A percentile compares a stretch with the other conserved stretches of the same genome.
These are phyloP conservation scores for Oryzias sinensis DNA, from an alignment of 2,797 vertebrate species.

Conservation along the genomic window DNA sequence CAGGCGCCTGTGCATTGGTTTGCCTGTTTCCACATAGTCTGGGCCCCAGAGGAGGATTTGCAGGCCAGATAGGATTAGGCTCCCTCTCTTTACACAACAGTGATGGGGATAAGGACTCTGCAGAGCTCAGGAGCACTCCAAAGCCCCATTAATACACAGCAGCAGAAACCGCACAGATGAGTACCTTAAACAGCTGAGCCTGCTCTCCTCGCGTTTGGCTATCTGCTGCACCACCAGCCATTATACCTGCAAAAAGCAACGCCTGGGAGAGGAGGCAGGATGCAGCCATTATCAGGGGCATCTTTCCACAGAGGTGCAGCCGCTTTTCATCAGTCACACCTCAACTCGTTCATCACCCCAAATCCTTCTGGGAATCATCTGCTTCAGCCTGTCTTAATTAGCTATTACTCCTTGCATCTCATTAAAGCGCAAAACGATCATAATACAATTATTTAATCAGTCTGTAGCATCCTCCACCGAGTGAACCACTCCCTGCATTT, in stretches of 20 bases:
- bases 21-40: conserved; percentile 73
- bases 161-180: conserved; percentile 57
- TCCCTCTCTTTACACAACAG: conserved; percentile 80
- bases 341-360: conserved; percentile 10
- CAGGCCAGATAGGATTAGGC: conserved; percentile 78
- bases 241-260: conserved; percentile 33
- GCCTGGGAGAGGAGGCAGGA: conserved; percentile 36
- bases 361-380: conserved; percentile 11
- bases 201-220: conserved; percentile 55
- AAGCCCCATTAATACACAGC: conserved; percentile 74
- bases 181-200: conserved; percentile 70
- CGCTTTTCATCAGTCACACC: conserved; percentile 25
- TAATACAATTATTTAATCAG: conserved; percentile 16
- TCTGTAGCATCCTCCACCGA: background rate
- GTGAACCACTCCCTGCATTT: background rate
- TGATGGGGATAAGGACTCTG: conserved; percentile 76
- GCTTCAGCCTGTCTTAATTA: background rate
- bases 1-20: conserved; percentile 65
- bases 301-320: conserved; percentile 9
- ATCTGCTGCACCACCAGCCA: conserved; percentile 45
- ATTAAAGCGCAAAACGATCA: conserved; percentile 9
- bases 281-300: conserved; percentile 29
- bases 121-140: conserved; percentile 70
- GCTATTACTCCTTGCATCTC: background rate
- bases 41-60: conserved; percentile 76